Percentiles rank a stretch among this genome's conserved stretches.
Evolutionary conservation across 2,888 invertebrate genomes (phyloP).

Genomic region (Chelonus formosanus): DNA sequence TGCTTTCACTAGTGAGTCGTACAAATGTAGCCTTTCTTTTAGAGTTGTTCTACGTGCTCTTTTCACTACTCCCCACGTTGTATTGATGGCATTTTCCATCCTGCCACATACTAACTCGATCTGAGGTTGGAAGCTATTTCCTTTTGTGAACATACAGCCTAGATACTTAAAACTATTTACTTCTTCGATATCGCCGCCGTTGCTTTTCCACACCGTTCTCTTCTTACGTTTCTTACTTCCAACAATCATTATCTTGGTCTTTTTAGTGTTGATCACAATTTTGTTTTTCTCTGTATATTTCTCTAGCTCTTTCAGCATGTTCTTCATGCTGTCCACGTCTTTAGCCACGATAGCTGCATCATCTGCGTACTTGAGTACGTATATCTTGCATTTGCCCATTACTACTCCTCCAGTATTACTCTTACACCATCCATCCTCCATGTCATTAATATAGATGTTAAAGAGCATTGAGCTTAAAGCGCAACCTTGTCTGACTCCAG

Average conservation of each 20-base stretch:
- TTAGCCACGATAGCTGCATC: constrained; percentile 30
- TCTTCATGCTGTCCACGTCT: no score
- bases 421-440: constrained; percentile 25
- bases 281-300: no score
- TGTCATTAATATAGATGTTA: constrained; percentile 31
- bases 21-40: constrained; percentile 13
- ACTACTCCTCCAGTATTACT: constrained; percentile 19
- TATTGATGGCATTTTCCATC: constrained; percentile 6
- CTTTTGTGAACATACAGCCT: constrained; percentile 24
- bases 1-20: constrained; percentile 20
- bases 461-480: constrained; percentile 35
- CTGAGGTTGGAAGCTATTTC: constrained; percentile 17
- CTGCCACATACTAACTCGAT: no score
- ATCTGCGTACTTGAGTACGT: constrained; percentile 31
- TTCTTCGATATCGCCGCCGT: no score
- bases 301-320: no score
- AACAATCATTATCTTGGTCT: no score
- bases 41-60: constrained; percentile 11
- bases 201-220: no score
- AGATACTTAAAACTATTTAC: constrained; percentile 29
- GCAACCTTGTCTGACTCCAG: constrained; percentile 39
- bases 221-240: no score
- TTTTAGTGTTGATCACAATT: no score
- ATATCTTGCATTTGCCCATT: constrained; percentile 14
- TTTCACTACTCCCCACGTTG: constrained; percentile 32